A percentile compares a stretch with the other conserved stretches of the same genome.
Evolutionary conservation across 53 echinoderm and acorn worm genomes (phyloP).

Genomic region (Crossaster papposus): DNA sequence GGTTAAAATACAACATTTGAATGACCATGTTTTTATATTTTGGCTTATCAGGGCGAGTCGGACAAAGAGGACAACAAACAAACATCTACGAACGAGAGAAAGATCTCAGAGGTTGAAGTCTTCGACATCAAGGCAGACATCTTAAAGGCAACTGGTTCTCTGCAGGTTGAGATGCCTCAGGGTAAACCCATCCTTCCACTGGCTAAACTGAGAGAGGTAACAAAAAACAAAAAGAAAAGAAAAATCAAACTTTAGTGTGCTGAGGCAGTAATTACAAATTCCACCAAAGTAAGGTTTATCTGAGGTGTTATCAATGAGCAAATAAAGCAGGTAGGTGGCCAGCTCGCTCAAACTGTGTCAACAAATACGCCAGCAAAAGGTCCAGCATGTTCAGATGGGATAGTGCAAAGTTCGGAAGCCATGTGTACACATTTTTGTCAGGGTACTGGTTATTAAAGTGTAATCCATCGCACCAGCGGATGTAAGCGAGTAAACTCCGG

Average conservation of each 20-base stretch:
- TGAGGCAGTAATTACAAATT: slow-evolving; percentile 9
- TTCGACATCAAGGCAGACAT: slow-evolving; percentile 89
- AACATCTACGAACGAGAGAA: slow-evolving; percentile 39
- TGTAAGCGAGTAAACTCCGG: not conserved
- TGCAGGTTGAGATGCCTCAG: slow-evolving; percentile 56
- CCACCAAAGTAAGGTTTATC: slow-evolving; percentile 15
- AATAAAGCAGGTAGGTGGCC: slow-evolving; percentile 1
- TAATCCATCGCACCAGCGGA: not conserved
- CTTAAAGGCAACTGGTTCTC: slow-evolving; percentile 74
- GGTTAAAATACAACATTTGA: too few relatives aligned
- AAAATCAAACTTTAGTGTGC: not conserved
- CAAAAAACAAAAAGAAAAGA: not conserved
- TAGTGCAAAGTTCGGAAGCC: not conserved
- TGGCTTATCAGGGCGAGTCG: slow-evolving; percentile 69
- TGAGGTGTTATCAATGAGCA: not conserved
- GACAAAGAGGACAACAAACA: slow-evolving; percentile 72
- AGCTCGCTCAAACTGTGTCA: not conserved
- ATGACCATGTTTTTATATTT: not conserved
- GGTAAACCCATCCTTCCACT: slow-evolving; percentile 56
- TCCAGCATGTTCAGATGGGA: not conserved
- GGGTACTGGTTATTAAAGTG: not conserved
- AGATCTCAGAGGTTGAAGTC: slow-evolving; percentile 66
- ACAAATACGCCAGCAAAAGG: not conserved
- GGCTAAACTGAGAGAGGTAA: slow-evolving; percentile 73
- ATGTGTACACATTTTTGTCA: not conserved